A percentile compares a stretch with the other conserved stretches of the same genome.
Evolutionary conservation across 1,140 invertebrate species (phyloP).

Genomic region (Trachelipus rathkii): DNA sequence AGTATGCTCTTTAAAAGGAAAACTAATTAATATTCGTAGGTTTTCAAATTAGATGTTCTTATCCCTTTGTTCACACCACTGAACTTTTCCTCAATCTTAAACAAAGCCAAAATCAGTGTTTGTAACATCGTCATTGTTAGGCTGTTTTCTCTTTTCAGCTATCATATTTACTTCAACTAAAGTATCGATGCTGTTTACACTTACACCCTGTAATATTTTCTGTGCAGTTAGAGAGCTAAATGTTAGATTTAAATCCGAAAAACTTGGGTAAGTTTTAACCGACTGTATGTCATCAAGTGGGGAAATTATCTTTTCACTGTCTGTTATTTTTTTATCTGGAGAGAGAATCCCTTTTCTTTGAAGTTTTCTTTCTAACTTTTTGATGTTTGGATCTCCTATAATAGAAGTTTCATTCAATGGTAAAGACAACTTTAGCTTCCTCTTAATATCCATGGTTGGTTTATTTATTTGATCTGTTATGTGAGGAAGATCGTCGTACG

Average conservation of each 20-base stretch:
- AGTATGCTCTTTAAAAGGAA: too few species aligned
- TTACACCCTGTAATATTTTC: slow-evolving; percentile 46
- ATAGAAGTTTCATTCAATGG: neutral
- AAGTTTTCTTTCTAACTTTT: neutral
- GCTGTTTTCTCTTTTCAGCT: slow-evolving; percentile 44
- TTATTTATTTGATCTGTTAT: neutral
- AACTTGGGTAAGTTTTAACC: slow-evolving; percentile 40
- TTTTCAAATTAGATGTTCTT: too few species aligned
- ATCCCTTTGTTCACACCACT: too few species aligned
- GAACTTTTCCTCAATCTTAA: slow-evolving; percentile 6
- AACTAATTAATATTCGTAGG: too few species aligned
- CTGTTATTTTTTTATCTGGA: neutral
- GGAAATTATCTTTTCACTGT: neutral
- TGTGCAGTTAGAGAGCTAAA: slow-evolving; percentile 47
- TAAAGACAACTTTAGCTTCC: neutral
- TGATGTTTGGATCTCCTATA: neutral
- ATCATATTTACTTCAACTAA: slow-evolving; percentile 47
- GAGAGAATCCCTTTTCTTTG: neutral
- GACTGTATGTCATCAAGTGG: slow-evolving; percentile 23
- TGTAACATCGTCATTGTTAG: slow-evolving; percentile 30
- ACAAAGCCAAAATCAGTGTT: slow-evolving; percentile 42
- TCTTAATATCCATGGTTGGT: neutral
- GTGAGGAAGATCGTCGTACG: too few species aligned
- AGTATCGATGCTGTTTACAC: slow-evolving; percentile 48
- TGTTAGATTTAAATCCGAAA: slow-evolving; percentile 41